phyloP scores from a whole-genome alignment of 2,888 invertebrate species.

The Brenthis daphne region DNA sequence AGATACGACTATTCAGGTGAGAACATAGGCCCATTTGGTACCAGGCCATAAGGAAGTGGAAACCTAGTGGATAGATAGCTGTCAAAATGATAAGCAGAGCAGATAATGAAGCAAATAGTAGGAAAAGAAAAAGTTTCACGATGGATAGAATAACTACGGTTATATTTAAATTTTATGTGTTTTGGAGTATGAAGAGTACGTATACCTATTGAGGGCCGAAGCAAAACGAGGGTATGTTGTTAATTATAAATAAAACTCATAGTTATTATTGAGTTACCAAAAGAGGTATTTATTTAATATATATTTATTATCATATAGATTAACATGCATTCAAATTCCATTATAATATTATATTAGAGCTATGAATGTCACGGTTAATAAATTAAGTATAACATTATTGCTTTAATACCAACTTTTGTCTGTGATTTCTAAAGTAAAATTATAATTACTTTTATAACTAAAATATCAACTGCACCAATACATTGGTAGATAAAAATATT shows the following conservation, averaged over 20 bases:
- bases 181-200: too few species aligned
- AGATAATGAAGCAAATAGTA: too few species aligned
- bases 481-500: conserved; percentile 9
- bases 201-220: too few species aligned
- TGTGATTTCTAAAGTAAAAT: neutral
- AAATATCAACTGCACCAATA: conserved; percentile 10
- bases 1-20: too few species aligned
- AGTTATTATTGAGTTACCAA: conserved; percentile 72
- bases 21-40: too few species aligned
- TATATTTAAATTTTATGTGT: neutral
- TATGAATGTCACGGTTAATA: conserved; percentile 58
- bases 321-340: conserved; percentile 82
- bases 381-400: conserved; percentile 18
- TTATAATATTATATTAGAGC: conserved; percentile 73
- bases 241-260: conserved; percentile 43
- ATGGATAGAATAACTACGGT: neutral
- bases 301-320: conserved; percentile 71
- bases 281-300: conserved; percentile 76
- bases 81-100: too few species aligned
- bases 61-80: too few species aligned
- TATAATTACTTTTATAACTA: neutral
- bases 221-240: neutral
- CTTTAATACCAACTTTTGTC: conserved; percentile 3
- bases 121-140: too few species aligned
- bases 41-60: too few species aligned